Percentiles rank a stretch among this genome's conserved stretches.
Evolutionary conservation across 1,140 invertebrate species (phyloP).

Genomic region (Metopolophium dirhodum): DNA sequence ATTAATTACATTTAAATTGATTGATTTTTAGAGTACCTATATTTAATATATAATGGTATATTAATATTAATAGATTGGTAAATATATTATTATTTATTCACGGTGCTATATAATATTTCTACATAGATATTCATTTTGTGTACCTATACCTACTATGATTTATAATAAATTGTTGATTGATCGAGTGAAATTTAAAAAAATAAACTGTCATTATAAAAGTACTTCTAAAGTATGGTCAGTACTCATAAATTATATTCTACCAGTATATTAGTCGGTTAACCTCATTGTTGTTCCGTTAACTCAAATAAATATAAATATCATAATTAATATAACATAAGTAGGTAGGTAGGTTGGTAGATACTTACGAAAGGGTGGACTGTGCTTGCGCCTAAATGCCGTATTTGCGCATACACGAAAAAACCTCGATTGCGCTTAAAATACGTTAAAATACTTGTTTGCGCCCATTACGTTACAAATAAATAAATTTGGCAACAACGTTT

Average conservation of each 20-base stretch:
- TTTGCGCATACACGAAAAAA: too few relatives aligned
- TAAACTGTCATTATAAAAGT: neutral
- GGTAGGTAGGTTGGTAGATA: neutral
- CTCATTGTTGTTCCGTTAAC: neutral
- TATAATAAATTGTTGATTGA: neutral
- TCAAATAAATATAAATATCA: neutral
- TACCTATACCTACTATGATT: neutral
- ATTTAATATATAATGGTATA: too few relatives aligned
- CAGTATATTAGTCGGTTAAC: neutral
- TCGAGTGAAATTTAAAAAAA: neutral
- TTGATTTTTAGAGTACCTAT: too few relatives aligned
- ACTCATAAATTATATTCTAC: neutral
- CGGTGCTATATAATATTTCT: too few relatives aligned
- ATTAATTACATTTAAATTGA: too few relatives aligned
- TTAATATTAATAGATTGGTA: too few relatives aligned
- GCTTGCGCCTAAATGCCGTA: too few relatives aligned
- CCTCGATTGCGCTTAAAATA: too few relatives aligned
- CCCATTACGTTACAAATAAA: too few relatives aligned
- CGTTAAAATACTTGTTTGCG: too few relatives aligned
- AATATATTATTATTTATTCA: too few relatives aligned
- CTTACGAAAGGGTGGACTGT: neutral
- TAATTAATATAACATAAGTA: neutral
- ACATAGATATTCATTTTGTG: neutral
- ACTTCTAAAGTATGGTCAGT: neutral
- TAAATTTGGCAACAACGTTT: too few relatives aligned